Evolutionary conservation across 2,797 vertebrate genomes (phyloP), one percentile per base, ranked within the genome.

Genomic region (Sylvilagus floridanus): DNA sequence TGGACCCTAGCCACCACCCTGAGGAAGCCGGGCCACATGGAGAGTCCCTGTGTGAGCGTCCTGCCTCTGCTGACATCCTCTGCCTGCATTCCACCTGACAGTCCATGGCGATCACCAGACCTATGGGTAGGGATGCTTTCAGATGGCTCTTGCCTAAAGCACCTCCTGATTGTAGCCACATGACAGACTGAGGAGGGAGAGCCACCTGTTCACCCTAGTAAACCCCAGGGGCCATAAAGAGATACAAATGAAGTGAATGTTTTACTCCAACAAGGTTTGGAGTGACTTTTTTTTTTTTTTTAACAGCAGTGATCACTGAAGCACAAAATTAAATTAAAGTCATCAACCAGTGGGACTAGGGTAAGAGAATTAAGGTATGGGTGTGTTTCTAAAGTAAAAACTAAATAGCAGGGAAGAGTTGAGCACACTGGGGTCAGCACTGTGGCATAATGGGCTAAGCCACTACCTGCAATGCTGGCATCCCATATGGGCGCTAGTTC

Each of bases 371-470:
- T 83, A 90, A 76, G 42, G 30, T 52, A 81, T 30, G 47, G 66
- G 26, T 68, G 24, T 24, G 68, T 78, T 90, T 90, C 66, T 50
- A 93, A 54, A 84, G n/a, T 79, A 60, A 94, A 60, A 94, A 13
- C 90, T 90, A 42, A 88, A 42, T 50, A 90, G 24, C 1, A 81
- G 73, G 85, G 76, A 85, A 21, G 32, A 75, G 16, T 81, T 47
- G 42, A 47, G 42, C 42, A 47, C 42, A 47, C 8, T 47, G 42
- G 42, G 42, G 42, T 47, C 42, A 47, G 8, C 42, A 47, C 42
- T 47, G 42, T 47, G 42, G 42, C 42, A 47, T 47, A 47, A 47
- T 47, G 42, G 42, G 42, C 8, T 47, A 47, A 47, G 42, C 42
- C 8, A 47, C 42, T 47, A 47, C 42, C 42, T 47, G 42, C 42